A percentile compares a stretch with the other conserved stretches of the same genome.
Conservation (phyloP, 2,113 vertebrate genomes). For the Gallinago jamesoni region DNA sequence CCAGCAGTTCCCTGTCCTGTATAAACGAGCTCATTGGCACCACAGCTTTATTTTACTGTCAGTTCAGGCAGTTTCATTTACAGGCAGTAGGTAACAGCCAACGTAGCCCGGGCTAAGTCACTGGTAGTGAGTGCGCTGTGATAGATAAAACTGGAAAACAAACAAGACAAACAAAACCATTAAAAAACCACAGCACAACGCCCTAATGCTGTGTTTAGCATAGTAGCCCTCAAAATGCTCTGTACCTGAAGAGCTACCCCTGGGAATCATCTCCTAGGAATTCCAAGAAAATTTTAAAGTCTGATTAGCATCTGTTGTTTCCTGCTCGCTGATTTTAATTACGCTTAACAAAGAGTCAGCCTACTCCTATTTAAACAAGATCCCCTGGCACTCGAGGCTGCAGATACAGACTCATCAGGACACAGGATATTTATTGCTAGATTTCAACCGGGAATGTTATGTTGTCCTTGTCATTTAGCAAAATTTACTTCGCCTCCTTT, state of each 20-base stretch:
- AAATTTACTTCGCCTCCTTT: slow-evolving; percentile 22
- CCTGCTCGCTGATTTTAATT: slow-evolving; percentile 21
- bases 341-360: not conserved
- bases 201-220: not conserved
- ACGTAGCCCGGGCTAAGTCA: not conserved
- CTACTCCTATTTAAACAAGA: not conserved
- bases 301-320: slow-evolving; percentile 31
- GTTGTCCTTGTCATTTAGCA: slow-evolving; percentile 19
- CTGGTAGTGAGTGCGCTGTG: not conserved
- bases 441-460: not conserved
- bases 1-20: too few relatives aligned
- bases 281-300: not conserved
- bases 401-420: not conserved
- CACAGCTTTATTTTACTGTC: not conserved
- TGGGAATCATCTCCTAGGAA: not conserved
- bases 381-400: not conserved
- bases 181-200: not conserved
- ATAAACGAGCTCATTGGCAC: not conserved
- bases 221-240: not conserved
- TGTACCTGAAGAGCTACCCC: not conserved
- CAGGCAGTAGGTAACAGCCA: not conserved
- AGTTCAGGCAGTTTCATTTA: not conserved
- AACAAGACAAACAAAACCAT: not conserved
- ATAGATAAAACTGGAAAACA: not conserved
- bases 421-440: not conserved